Conservation (phyloP, 2,113 vertebrate species). For the Limanda limanda region DNA sequence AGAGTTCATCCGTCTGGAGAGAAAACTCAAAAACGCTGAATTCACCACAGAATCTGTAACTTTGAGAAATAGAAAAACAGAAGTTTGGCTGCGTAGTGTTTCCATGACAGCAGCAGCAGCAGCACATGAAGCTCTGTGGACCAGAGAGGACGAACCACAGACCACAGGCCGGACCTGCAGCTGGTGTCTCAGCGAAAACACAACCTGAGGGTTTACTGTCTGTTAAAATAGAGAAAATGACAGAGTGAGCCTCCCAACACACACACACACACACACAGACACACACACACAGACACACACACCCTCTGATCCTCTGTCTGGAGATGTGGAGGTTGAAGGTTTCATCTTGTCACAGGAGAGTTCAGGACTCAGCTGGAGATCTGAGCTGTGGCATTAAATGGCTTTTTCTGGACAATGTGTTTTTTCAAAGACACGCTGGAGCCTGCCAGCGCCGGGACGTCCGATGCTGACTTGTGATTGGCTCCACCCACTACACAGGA, state of each 20-base stretch:
- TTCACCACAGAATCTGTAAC: background rate
- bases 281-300: conserved; percentile 2
- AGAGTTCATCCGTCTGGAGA: background rate
- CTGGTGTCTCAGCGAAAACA: conserved; percentile 31
- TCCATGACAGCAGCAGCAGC: conserved; percentile 18
- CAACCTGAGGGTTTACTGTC: conserved; percentile 34
- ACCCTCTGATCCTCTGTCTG: background rate
- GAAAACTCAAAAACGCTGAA: too few species aligned
- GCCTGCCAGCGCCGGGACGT: too few species aligned
- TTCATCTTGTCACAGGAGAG: too few species aligned
- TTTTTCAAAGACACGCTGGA: too few species aligned
- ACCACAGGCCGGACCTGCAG: conserved; percentile 22
- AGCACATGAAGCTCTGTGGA: background rate
- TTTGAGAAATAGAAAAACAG: background rate
- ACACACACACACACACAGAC: conserved; percentile 3
- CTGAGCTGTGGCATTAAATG: too few species aligned
- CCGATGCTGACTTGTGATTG: too few species aligned
- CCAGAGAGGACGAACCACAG: conserved; percentile 15
- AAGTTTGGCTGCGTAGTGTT: background rate
- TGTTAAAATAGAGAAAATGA: conserved; percentile 43
- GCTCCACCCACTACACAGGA: too few species aligned
- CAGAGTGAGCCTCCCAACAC: conserved; percentile 33
- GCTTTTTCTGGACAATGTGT: too few species aligned
- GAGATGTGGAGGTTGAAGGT: too few species aligned
- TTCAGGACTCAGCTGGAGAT: too few species aligned